Conservation (phyloP, 2,888 invertebrate genomes). For the Podotricha telesiphe region DNA sequence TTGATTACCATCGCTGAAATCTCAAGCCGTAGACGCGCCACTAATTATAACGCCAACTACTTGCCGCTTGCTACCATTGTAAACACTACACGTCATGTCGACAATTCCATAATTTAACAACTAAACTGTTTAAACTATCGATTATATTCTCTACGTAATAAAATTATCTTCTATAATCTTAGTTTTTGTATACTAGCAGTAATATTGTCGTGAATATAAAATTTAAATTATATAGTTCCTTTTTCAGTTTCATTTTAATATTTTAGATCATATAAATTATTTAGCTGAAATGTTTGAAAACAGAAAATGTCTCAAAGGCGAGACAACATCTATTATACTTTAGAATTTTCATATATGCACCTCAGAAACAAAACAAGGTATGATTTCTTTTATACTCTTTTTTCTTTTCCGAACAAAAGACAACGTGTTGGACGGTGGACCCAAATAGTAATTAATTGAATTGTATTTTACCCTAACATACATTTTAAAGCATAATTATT, state of each 20-base stretch:
- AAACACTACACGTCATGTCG: slow-evolving; percentile 6
- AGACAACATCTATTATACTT: not conserved
- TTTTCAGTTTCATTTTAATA: not conserved
- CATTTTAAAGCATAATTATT: too few species aligned
- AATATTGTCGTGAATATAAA: too few species aligned
- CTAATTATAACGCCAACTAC: slow-evolving; percentile 24
- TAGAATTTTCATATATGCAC: too few species aligned
- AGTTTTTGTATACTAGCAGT: too few species aligned
- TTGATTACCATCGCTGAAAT: slow-evolving; percentile 25
- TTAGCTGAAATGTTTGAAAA: not conserved
- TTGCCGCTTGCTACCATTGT: slow-evolving; percentile 18
- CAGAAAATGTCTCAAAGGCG: slow-evolving; percentile 1
- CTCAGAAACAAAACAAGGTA: too few species aligned
- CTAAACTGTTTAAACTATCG: not conserved
- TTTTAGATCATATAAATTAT: not conserved
- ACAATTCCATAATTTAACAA: not conserved
- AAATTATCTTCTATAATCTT: too few species aligned
- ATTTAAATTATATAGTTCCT: not conserved
- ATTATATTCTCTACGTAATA: not conserved
- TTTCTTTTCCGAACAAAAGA: too few species aligned
- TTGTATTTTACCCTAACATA: too few species aligned
- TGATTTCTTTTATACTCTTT: too few species aligned
- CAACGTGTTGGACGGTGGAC: too few species aligned
- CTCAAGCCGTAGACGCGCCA: slow-evolving; percentile 26
- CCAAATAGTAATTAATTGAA: too few species aligned